phyloP scores from a whole-genome alignment of 2,797 vertebrate genomes.

The Poeciliopsis paucimaculata region DNA sequence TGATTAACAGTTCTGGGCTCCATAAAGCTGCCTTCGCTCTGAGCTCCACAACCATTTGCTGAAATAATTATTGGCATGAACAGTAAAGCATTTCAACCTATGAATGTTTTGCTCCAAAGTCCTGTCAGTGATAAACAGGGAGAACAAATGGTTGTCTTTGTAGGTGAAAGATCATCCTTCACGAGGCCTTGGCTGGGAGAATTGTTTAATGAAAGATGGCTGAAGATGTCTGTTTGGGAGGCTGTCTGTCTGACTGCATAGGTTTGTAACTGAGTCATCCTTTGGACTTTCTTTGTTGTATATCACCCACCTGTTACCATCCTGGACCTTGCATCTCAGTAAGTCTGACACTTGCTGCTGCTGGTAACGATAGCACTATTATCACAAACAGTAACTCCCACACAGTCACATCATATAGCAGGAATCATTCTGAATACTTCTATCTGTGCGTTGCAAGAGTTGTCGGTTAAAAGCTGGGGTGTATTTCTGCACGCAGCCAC shows the following conservation, averaged over 20 bases:
- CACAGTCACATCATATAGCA: background rate
- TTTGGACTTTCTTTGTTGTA: background rate
- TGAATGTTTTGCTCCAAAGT: slow-evolving; percentile 73
- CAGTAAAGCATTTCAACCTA: slow-evolving; percentile 69
- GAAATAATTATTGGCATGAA: slow-evolving; percentile 74
- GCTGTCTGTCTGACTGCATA: slow-evolving; percentile 53
- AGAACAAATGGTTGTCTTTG: slow-evolving; percentile 75
- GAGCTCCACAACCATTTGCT: slow-evolving; percentile 71
- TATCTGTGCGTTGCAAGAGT: background rate
- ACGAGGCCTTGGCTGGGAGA: slow-evolving; percentile 48
- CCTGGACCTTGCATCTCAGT: background rate
- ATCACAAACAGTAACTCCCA: background rate
- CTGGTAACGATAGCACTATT: background rate
- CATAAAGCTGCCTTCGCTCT: slow-evolving; percentile 69
- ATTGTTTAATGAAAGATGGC: slow-evolving; percentile 58
- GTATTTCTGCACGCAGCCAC: slow-evolving; percentile 50
- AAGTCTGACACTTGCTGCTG: background rate
- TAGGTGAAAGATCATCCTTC: slow-evolving; percentile 65
- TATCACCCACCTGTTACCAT: background rate
- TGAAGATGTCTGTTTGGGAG: slow-evolving; percentile 62
- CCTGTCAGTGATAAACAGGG: slow-evolving; percentile 53
- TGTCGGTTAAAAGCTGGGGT: background rate
- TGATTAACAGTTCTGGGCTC: slow-evolving; percentile 77
- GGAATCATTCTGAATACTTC: background rate
- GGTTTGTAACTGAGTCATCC: background rate